These are phyloP conservation scores for Leucozona laternaria DNA, from an alignment of 2,888 invertebrate genomes.

Conservation along the genomic window DNA sequence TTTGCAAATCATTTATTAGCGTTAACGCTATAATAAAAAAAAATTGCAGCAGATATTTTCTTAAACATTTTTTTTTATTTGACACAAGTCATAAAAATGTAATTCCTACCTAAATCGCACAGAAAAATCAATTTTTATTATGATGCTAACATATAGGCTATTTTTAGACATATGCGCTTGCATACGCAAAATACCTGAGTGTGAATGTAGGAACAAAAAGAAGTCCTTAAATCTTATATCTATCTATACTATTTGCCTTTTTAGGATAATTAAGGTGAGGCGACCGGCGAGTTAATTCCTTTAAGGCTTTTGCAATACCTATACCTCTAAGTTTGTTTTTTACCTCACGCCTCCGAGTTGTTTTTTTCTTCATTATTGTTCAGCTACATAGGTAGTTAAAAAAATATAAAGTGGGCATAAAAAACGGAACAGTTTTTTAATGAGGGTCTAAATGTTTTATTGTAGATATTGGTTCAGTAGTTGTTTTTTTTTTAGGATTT, in stretches of 20 bases:
- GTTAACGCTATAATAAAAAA: slow-evolving; percentile 4
- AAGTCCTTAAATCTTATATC: not conserved
- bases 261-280: slow-evolving; percentile 21
- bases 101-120: slow-evolving; percentile 15
- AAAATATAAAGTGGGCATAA: slow-evolving; percentile 32
- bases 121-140: slow-evolving; percentile 43
- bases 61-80: slow-evolving; percentile 1
- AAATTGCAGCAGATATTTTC: not conserved
- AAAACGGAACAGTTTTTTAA: slow-evolving; percentile 59
- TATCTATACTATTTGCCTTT: not conserved
- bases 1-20: slow-evolving; percentile 62
- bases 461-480: slow-evolving; percentile 12
- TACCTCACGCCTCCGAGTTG: slow-evolving; percentile 40
- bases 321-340: slow-evolving; percentile 69
- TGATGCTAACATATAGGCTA: not conserved
- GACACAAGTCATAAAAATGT: slow-evolving; percentile 52
- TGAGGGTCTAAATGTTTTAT: slow-evolving; percentile 49
- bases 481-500: slow-evolving; percentile 57
- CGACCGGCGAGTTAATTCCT: slow-evolving; percentile 2
- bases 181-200: slow-evolving; percentile 23
- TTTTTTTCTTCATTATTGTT: slow-evolving; percentile 1
- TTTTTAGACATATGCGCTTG: not conserved
- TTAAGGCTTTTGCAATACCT: slow-evolving; percentile 38
- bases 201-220: not conserved
- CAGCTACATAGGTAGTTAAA: not conserved